Conservation (phyloP, 2,888 invertebrate species). For the Ennomos erosarius region DNA sequence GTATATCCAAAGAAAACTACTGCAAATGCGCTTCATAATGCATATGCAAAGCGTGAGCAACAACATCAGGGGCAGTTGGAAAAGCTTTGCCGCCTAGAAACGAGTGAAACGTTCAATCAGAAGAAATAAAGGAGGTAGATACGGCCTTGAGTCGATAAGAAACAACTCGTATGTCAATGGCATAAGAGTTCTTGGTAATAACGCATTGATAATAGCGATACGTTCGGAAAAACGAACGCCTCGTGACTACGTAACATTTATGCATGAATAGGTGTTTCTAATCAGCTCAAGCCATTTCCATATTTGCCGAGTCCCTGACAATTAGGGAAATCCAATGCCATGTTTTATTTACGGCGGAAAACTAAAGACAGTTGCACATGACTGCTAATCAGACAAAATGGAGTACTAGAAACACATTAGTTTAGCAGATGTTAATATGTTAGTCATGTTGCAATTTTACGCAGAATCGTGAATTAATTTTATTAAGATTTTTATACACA, state of each 20-base stretch:
- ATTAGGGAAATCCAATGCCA: slow-evolving; percentile 43
- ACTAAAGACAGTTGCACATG: slow-evolving; percentile 52
- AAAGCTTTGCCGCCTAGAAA: slow-evolving; percentile 85
- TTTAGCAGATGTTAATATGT: slow-evolving; percentile 67
- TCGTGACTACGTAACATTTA: not conserved
- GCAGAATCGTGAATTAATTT: slow-evolving; percentile 69
- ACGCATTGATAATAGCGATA: no score
- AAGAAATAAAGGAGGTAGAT: slow-evolving; percentile 33
- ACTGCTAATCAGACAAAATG: slow-evolving; percentile 40
- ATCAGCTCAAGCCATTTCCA: slow-evolving; percentile 3
- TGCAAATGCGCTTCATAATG: slow-evolving; percentile 86
- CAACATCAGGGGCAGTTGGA: slow-evolving; percentile 86
- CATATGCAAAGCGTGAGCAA: slow-evolving; percentile 86
- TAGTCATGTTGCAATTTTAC: slow-evolving; percentile 61
- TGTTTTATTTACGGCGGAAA: slow-evolving; percentile 51
- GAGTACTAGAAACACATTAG: slow-evolving; percentile 48
- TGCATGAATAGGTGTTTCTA: slow-evolving; percentile 5
- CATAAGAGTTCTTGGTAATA: no score
- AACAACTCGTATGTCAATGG: no score
- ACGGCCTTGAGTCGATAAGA: not conserved
- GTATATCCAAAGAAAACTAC: slow-evolving; percentile 86
- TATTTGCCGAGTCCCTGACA: slow-evolving; percentile 13
- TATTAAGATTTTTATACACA: slow-evolving; percentile 47
- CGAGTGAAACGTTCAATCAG: slow-evolving; percentile 81
- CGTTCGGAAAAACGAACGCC: no score